Conservation (phyloP, 2,888 invertebrate genomes). For the Amphipoea oculea region DNA sequence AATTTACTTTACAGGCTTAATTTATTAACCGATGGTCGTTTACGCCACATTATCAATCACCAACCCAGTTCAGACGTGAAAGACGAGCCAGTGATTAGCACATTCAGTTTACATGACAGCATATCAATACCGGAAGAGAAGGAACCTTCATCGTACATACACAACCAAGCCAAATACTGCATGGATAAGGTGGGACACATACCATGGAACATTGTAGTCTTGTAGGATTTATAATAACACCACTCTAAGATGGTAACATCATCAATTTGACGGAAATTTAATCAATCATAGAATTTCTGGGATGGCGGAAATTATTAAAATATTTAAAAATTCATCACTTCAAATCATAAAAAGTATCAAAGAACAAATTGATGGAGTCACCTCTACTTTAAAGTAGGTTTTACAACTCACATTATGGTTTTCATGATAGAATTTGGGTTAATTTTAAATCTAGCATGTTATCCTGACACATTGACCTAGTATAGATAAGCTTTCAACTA, state of each 20-base stretch:
- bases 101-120: conserved; percentile 80
- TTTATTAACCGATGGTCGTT: conserved; percentile 92
- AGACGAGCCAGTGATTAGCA: conserved; percentile 76
- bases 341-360: neutral
- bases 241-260: neutral
- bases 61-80: conserved; percentile 84
- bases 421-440: neutral
- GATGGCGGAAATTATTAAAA: neutral
- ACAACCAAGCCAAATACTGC: conserved; percentile 94
- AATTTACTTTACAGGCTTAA: conserved; percentile 85
- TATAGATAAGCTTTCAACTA: conserved; percentile 25
- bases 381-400: neutral
- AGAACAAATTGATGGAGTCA: neutral
- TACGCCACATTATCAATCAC: conserved; percentile 93
- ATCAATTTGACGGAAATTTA: neutral
- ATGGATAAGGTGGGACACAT: conserved; percentile 92
- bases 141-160: conserved; percentile 92
- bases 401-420: neutral
- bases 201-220: neutral
- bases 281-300: neutral
- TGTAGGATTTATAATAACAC: neutral
- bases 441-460: conserved; percentile 1
- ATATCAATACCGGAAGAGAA: conserved; percentile 86
- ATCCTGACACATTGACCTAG: conserved; percentile 30
- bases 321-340: neutral